Conservation (phyloP, 2,113 vertebrate genomes). For the Regulus satrapa region DNA sequence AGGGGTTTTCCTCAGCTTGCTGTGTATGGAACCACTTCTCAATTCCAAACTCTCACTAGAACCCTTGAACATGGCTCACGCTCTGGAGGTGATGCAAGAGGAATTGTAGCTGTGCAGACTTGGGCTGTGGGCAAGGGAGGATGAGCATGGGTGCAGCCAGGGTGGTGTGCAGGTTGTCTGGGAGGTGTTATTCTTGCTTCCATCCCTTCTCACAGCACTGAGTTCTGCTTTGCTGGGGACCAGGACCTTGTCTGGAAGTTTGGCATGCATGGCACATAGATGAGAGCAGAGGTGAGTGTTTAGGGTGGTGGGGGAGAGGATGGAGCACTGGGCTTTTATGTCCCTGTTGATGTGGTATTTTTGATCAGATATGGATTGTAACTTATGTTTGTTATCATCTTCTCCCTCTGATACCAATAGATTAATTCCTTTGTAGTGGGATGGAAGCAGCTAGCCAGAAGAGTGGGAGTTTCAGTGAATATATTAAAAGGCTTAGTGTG, state of each 20-base stretch:
- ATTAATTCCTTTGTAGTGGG: neutral
- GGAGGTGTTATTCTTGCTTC: neutral
- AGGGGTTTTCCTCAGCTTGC: neutral
- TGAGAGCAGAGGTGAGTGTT: neutral
- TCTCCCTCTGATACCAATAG: neutral
- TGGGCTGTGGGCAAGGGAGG: neutral
- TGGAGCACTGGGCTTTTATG: neutral
- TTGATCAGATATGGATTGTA: neutral
- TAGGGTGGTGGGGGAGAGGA: neutral
- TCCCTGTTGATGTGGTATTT: neutral
- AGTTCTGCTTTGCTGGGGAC: neutral
- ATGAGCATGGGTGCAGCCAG: neutral
- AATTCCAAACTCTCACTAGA: neutral
- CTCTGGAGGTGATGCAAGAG: neutral
- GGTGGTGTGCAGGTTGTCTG: neutral
- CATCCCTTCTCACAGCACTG: neutral
- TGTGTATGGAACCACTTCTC: neutral
- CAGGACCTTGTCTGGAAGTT: neutral
- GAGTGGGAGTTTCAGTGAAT: neutral
- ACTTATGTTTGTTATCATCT: neutral
- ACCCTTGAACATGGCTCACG: neutral
- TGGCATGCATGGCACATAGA: neutral
- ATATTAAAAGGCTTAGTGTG: neutral
- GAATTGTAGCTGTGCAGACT: neutral
- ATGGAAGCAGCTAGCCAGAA: neutral